Conservation (phyloP, 2,888 invertebrate species). For the Plagodis dolabraria region DNA sequence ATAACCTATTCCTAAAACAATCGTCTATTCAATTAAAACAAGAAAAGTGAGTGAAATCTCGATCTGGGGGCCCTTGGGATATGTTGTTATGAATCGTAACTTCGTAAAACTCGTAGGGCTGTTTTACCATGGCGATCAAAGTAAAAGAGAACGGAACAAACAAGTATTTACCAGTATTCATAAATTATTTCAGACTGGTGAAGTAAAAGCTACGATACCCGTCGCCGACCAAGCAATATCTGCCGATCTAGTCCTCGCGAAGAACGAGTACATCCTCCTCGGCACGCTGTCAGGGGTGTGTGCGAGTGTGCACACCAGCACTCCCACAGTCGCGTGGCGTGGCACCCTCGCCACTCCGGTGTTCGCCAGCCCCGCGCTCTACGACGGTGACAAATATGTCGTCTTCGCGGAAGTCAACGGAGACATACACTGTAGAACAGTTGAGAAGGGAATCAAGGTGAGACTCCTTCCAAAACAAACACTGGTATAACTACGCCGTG, state of each 20-base stretch:
- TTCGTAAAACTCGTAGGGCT: no score
- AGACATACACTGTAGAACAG: conserved; percentile 80
- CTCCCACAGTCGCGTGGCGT: conserved; percentile 85
- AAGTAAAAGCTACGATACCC: conserved; percentile 58
- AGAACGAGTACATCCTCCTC: conserved; percentile 67
- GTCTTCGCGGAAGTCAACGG: conserved; percentile 85
- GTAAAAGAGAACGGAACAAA: neutral
- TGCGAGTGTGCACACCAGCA: conserved; percentile 76
- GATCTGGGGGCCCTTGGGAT: no score
- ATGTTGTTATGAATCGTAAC: no score
- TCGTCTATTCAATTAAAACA: no score
- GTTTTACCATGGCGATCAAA: no score
- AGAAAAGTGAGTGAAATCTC: no score
- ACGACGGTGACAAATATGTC: conserved; percentile 81
- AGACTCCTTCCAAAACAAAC: conserved; percentile 16
- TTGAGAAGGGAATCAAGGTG: conserved; percentile 79
- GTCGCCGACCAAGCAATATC: conserved; percentile 77
- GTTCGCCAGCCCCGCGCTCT: conserved; percentile 86
- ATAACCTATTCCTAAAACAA: no score
- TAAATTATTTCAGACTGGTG: conserved; percentile 76
- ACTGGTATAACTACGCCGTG: no score
- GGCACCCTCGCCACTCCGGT: conserved; percentile 85
- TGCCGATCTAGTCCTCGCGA: conserved; percentile 72
- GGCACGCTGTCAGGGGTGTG: conserved; percentile 86
- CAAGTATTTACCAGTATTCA: neutral